A percentile compares a stretch with the other conserved stretches of the same genome.
Evolutionary conservation across 2,888 invertebrate species (phyloP).

Genomic region (Spicauda simplicius): DNA sequence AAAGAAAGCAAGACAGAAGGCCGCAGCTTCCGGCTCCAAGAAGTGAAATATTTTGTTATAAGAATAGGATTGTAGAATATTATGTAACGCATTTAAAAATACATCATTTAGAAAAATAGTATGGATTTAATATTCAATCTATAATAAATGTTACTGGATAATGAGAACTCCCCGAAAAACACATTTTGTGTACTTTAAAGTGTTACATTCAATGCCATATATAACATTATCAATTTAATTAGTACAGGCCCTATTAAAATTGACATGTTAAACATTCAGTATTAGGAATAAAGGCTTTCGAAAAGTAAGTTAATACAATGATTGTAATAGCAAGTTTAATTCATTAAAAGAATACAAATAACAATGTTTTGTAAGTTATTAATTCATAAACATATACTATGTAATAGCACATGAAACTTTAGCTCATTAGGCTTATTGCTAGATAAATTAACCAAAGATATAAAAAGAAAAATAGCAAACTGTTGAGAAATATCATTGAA

Average conservation of each 20-base stretch:
- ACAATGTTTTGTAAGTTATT: no score
- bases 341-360: not conserved
- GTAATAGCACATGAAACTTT: no score
- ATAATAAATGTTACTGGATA: not conserved
- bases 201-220: no score
- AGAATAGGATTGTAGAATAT: slow-evolving; percentile 30
- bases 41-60: slow-evolving; percentile 71
- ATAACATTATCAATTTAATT: no score
- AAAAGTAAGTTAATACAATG: not conserved
- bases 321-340: not conserved
- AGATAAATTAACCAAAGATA: not conserved
- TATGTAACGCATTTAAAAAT: slow-evolving; percentile 29
- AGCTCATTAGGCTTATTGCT: no score
- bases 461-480: not conserved
- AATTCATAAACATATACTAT: no score
- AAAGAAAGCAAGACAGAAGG: slow-evolving; percentile 92
- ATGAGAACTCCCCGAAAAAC: not conserved
- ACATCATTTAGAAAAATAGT: slow-evolving; percentile 17
- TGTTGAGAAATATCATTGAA: not conserved
- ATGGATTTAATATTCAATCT: not conserved
- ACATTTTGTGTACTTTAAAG: no score
- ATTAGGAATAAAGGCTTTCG: not conserved
- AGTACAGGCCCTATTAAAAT: not conserved
- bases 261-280: not conserved
- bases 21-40: slow-evolving; percentile 57